A percentile compares a stretch with the other conserved stretches of the same genome.
Conservation (phyloP, 2,888 invertebrate species). For the Torymus aiolomorphi region DNA sequence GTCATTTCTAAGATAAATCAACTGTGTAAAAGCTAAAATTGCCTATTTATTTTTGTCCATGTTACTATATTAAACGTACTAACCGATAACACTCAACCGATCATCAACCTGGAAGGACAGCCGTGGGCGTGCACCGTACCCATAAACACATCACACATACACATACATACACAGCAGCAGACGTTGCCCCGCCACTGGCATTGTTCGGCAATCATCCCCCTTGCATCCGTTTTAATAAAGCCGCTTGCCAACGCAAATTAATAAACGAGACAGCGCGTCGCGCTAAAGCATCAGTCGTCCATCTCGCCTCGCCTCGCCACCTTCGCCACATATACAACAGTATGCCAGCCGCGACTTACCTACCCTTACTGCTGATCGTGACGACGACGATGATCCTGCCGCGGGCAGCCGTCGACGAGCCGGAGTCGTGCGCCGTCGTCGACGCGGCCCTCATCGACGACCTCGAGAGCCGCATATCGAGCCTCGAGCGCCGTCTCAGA, state of each 20-base stretch:
- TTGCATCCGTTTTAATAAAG: conserved; percentile 51
- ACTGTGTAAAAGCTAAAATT: no score
- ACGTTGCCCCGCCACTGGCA: conserved; percentile 44
- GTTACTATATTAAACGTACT: no score
- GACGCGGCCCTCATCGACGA: conserved; percentile 61
- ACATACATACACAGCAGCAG: neutral
- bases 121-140: no score
- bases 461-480: conserved; percentile 68
- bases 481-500: conserved; percentile 80
- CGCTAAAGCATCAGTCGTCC: conserved; percentile 6
- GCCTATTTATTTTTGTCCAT: no score
- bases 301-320: conserved; percentile 1
- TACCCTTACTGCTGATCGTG: no score
- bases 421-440: neutral
- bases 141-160: no score
- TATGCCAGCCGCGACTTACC: no score
- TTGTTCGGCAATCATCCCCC: conserved; percentile 65
- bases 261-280: conserved; percentile 47
- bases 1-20: no score
- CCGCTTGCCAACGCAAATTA: conserved; percentile 53
- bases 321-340: neutral
- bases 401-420: no score
- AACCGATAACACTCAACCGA: no score
- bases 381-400: no score
- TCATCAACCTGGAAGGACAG: no score